These are phyloP conservation scores for Heterodera schachtii DNA, from an alignment of 1,140 invertebrate genomes.

Conservation along the genomic window DNA sequence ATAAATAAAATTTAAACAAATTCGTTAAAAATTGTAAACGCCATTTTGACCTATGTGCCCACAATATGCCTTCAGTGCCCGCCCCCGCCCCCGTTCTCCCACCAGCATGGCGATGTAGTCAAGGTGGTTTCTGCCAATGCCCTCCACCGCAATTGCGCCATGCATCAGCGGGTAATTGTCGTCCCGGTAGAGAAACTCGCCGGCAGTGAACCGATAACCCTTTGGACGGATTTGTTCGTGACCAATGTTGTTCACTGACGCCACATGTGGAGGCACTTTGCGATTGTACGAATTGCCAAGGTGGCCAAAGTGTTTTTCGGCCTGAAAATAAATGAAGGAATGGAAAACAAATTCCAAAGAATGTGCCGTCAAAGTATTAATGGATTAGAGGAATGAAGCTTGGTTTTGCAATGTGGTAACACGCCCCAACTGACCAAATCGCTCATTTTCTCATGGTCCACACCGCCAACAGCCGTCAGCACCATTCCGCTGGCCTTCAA, in stretches of 20 bases:
- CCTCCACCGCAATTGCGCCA: conserved; percentile 79
- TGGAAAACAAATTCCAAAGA: neutral
- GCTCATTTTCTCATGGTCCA: conserved; percentile 85
- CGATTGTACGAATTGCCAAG: conserved; percentile 70
- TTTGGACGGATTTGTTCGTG: neutral
- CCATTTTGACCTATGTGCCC: too few relatives aligned
- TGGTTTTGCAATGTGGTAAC: too few relatives aligned
- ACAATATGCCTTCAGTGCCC: too few relatives aligned
- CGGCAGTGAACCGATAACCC: conserved; percentile 79
- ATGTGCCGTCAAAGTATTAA: too few relatives aligned
- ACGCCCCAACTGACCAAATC: conserved; percentile 65
- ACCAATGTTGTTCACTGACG: neutral
- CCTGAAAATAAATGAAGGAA: conserved; percentile 68
- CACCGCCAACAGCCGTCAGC: conserved; percentile 90
- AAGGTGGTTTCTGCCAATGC: conserved; percentile 86
- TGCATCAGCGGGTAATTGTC: conserved; percentile 54
- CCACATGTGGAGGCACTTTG: conserved; percentile 70
- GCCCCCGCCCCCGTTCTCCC: conserved; percentile 69
- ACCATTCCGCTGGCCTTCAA: conserved; percentile 93
- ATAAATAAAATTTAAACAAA: too few relatives aligned
- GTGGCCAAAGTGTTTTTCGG: conserved; percentile 80
- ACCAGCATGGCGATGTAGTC: conserved; percentile 98
- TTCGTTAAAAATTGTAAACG: too few relatives aligned
- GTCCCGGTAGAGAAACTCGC: conserved; percentile 66
- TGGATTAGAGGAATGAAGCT: too few relatives aligned